A percentile compares a stretch with the other conserved stretches of the same genome.
phyloP scores from a whole-genome alignment of 2,888 invertebrate species.

The Philereme transversata region DNA sequence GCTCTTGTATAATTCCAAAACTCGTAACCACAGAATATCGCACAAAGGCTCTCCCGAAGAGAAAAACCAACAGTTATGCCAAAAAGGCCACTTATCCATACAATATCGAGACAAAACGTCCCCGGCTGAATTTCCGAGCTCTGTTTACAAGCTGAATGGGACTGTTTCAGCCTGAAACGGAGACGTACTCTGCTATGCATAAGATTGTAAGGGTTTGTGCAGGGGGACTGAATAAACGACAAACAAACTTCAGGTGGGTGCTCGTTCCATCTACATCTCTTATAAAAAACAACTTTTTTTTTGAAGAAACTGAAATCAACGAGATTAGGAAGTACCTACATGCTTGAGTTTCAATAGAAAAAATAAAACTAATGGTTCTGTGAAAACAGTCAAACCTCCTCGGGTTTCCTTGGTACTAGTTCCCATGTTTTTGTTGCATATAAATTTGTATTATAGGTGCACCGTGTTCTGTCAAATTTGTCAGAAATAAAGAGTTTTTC shows the following conservation, averaged over 20 bases:
- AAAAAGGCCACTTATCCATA: conserved; percentile 36
- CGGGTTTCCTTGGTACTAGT: too few relatives aligned
- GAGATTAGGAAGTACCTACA: too few relatives aligned
- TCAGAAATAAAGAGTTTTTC: too few relatives aligned
- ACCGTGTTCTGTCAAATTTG: too few relatives aligned
- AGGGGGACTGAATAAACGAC: background rate
- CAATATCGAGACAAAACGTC: conserved; percentile 43
- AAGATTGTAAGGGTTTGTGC: conserved; percentile 41
- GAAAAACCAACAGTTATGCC: conserved; percentile 26
- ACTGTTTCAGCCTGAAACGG: conserved; percentile 53
- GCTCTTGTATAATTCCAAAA: background rate
- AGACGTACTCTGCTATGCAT: conserved; percentile 56
- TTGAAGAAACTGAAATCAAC: too few relatives aligned
- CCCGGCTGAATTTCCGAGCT: conserved; percentile 27
- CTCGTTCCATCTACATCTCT: too few relatives aligned
- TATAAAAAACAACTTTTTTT: too few relatives aligned
- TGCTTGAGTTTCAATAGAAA: too few relatives aligned
- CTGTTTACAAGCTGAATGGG: conserved; percentile 54
- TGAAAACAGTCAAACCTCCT: too few relatives aligned
- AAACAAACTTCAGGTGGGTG: background rate
- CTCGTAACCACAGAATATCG: conserved; percentile 10
- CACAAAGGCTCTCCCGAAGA: conserved; percentile 15
- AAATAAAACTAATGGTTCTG: too few relatives aligned
- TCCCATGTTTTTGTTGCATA: too few relatives aligned
- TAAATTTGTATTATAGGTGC: too few relatives aligned